These are phyloP conservation scores for Pogonocherus hispidulus DNA, from an alignment of 2,888 invertebrate species.

Conservation along the genomic window DNA sequence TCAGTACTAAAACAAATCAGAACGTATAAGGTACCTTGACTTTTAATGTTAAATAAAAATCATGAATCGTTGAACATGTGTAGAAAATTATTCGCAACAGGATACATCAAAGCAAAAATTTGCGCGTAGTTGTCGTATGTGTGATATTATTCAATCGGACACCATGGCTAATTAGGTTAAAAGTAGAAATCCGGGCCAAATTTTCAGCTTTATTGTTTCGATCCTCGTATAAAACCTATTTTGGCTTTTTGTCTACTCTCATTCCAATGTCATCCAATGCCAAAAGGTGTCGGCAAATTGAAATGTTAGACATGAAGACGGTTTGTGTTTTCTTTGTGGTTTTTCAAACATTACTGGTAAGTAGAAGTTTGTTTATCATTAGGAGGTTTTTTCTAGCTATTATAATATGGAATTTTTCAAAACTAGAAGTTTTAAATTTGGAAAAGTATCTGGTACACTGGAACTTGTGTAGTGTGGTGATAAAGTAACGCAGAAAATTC, in stretches of 20 bases:
- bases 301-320: neutral
- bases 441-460: no score
- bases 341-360: slow-evolving; percentile 6
- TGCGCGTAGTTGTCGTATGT: neutral
- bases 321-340: neutral
- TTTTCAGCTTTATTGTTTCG: slow-evolving; percentile 17
- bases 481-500: no score
- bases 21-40: neutral
- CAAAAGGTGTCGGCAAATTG: neutral
- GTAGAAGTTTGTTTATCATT: no score
- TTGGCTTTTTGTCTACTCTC: neutral
- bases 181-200: slow-evolving; percentile 5
- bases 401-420: no score
- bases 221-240: slow-evolving; percentile 8
- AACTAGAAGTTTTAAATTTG: no score
- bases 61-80: neutral
- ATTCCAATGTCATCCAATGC: neutral
- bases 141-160: slow-evolving; percentile 6
- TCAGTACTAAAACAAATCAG: no score
- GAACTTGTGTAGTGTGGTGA: no score
- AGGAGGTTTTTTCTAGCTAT: no score
- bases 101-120: neutral
- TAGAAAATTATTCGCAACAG: slow-evolving; percentile 5
- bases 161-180: slow-evolving; percentile 15
- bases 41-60: neutral